Conservation (phyloP, 2,113 vertebrate species). For the Oceanites oceanicus region DNA sequence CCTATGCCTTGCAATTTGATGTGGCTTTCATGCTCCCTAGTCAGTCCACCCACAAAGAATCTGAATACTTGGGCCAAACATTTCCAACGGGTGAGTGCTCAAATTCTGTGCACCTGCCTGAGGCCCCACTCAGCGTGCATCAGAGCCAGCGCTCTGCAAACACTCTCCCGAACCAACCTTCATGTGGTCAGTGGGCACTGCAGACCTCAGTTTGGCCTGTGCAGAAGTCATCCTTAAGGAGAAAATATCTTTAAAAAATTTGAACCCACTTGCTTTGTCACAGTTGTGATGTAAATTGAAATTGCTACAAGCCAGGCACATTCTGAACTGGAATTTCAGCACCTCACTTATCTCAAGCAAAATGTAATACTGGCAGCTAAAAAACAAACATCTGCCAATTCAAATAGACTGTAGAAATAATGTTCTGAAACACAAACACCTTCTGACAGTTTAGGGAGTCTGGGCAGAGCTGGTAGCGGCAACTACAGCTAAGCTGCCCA, state of each 20-base stretch:
- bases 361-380: conserved; percentile 47
- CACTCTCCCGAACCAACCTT: neutral
- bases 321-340: conserved; percentile 43
- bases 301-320: conserved; percentile 8
- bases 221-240: neutral
- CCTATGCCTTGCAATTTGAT: neutral
- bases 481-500: conserved; percentile 4
- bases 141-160: neutral
- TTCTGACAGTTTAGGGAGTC: conserved; percentile 47
- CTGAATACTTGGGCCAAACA: neutral
- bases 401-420: conserved; percentile 47
- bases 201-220: neutral
- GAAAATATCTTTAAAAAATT: neutral
- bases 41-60: neutral
- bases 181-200: rapidly evolving
- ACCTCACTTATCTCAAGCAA: conserved; percentile 51
- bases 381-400: conserved; percentile 64
- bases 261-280: neutral
- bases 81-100: neutral
- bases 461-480: conserved; percentile 1
- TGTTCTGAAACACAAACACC: conserved; percentile 47
- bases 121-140: neutral
- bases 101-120: neutral
- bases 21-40: neutral
- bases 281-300: neutral